Base-by-base conservation (phyloP, 2,113 vertebrate genomes). In the Collichthys lucidus region DNA sequence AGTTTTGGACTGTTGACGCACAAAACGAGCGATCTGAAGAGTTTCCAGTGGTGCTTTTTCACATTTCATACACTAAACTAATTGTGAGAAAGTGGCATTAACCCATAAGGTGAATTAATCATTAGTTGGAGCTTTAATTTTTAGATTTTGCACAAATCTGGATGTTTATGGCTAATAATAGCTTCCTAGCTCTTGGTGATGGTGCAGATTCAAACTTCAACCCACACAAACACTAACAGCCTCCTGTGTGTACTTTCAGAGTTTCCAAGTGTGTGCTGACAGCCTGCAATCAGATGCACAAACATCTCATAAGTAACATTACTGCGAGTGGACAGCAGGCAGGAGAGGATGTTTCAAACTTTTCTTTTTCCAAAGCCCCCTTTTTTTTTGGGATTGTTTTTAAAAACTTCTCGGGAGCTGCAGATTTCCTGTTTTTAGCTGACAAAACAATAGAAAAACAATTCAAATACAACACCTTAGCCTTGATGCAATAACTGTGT, bases 381-480 rank as follows among this genome's bases (percentile, higher is more conserved):
- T 31, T 47, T 31, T 44, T 31, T 47, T 31, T 10, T 16, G 2
- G 2, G 47, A 61, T 19, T 62, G 50, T 65, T 42, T 61, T 62
- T 53, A 2, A 11, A 73, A 79, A 72, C 60, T 73, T 76, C 40
- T 11, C 24, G 40, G 52, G 31, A 22, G 24, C 42, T 73, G 22
- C 22, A 72, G 56, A 50, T 11, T 10, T 15, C 55, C 26, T 57
- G 29, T 71, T 31, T 14, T 52, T 19, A 79, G 69, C 31, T 35
- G 73, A 78, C 66, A 83, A 77, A 77, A 86, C 4, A 14, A 69
- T 53, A 73, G 29, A 68, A 68, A 78, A 77, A 77, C 74, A 44
- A 84, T 86, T 84, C 47, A 70, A 87, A 84, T 63, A 55, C 47
- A 90, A 60, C 70, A 75, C 62, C 77, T 82, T 59, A 65, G 44